Evolutionary conservation across 2,113 vertebrate genomes (phyloP).

Genomic region (Cariama cristata): DNA sequence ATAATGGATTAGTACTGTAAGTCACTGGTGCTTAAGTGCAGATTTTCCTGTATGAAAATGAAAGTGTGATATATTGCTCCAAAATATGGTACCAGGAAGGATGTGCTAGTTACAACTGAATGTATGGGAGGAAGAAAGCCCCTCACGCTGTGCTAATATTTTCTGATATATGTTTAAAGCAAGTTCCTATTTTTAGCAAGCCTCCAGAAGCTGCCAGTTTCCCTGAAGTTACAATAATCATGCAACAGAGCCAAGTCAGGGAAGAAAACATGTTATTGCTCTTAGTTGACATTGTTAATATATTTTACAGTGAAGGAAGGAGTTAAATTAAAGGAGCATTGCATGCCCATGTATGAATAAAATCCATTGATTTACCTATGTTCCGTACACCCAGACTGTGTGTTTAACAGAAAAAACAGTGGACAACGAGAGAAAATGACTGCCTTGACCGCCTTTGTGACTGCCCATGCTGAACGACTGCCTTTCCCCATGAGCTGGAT

Average conservation of each 20-base stretch:
- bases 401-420: not conserved
- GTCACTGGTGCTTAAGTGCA: not conserved
- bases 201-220: not conserved
- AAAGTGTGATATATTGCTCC: not conserved
- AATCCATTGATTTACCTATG: not conserved
- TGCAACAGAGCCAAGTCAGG: not conserved
- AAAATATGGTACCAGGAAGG: not conserved
- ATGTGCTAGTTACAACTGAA: not conserved
- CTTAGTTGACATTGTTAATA: not conserved
- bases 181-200: not conserved
- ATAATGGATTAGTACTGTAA: not conserved
- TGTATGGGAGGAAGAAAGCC: not conserved
- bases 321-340: not conserved
- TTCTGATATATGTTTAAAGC: not conserved
- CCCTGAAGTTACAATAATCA: not conserved
- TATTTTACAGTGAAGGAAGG: not conserved
- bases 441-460: not conserved
- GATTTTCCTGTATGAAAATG: not conserved
- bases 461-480: not conserved
- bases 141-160: fast-evolving
- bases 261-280: not conserved
- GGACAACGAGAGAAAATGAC: not conserved
- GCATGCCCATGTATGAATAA: not conserved
- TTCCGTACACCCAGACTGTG: not conserved
- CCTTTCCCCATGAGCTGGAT: not conserved